Evolutionary conservation across 2,797 vertebrate species (phyloP).

Genomic region (Dermochelys coriacea): DNA sequence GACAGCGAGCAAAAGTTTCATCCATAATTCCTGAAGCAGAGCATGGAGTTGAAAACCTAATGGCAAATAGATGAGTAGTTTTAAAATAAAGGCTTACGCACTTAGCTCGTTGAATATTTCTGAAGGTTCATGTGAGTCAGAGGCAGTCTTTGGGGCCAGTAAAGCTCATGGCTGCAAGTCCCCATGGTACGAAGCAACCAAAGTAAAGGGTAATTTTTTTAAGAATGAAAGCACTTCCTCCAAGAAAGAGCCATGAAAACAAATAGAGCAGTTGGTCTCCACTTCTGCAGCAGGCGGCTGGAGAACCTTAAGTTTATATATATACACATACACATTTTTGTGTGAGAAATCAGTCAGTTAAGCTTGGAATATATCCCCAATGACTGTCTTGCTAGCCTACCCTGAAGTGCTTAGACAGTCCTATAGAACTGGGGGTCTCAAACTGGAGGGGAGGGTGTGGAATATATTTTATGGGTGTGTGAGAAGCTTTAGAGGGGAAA

Average conservation of each 20-base stretch:
- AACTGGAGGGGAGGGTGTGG: not conserved
- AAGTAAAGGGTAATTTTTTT: not conserved
- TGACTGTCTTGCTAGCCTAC: not conserved
- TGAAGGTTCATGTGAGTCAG: not conserved
- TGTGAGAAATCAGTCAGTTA: constrained; percentile 3
- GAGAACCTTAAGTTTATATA: not conserved
- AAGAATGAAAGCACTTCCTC: not conserved
- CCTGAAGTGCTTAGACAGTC: not conserved
- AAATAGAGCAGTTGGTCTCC: not conserved
- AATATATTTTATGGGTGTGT: not conserved
- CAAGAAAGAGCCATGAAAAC: not conserved
- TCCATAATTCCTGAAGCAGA: constrained; percentile 49
- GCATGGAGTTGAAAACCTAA: constrained; percentile 12
- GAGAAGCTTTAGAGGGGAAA: not conserved
- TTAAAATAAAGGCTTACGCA: constrained; percentile 32
- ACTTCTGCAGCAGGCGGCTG: not conserved
- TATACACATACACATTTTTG: not conserved
- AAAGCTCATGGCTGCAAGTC: not conserved
- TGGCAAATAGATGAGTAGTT: constrained; percentile 1
- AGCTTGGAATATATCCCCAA: not conserved
- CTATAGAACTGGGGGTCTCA: not conserved
- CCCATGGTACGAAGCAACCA: not conserved
- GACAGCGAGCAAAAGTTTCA: constrained; percentile 40
- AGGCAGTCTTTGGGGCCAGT: not conserved
- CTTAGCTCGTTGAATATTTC: constrained; percentile 4